These are phyloP conservation scores for Narcine bancroftii DNA, from an alignment of 2,113 vertebrate species.

Conservation along the genomic window DNA sequence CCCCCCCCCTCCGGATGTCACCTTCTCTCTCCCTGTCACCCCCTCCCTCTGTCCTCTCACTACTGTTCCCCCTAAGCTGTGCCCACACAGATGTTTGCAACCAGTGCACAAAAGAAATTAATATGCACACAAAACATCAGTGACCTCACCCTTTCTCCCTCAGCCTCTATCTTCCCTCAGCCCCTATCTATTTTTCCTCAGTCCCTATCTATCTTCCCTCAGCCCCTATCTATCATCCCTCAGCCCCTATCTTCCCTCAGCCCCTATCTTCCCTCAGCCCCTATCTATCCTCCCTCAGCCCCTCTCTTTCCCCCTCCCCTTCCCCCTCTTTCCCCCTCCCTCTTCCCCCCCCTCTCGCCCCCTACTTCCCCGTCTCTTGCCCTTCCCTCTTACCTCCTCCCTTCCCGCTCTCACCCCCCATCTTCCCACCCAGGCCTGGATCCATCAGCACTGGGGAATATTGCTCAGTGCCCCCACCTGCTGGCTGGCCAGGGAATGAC, in stretches of 20 bases:
- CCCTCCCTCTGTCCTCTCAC: not conserved
- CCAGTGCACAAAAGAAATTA: too few relatives aligned
- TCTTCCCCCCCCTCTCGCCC: not conserved
- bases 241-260: not conserved
- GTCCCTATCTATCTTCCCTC: not conserved
- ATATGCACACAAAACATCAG: too few relatives aligned
- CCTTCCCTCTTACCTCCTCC: too few relatives aligned
- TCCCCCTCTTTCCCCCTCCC: not conserved
- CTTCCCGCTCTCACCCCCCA: too few relatives aligned
- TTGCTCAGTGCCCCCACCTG: not conserved
- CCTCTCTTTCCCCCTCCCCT: not conserved
- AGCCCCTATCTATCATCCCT: not conserved
- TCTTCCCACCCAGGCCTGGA: too few relatives aligned
- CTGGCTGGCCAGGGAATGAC: not conserved
- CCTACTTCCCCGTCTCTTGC: too few relatives aligned
- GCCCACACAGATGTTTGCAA: too few relatives aligned
- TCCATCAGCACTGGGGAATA: not conserved
- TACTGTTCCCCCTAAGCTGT: not conserved
- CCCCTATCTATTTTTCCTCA: too few relatives aligned
- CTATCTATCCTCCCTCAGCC: too few relatives aligned
- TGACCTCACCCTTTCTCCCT: not conserved
- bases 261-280: not conserved
- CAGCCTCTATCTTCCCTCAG: too few relatives aligned
- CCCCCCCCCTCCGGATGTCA: not conserved
- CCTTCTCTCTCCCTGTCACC: not conserved